A percentile compares a stretch with the other conserved stretches of the same genome.
Conservation (phyloP, 2,888 invertebrate species). For the Heliconius aoede region DNA sequence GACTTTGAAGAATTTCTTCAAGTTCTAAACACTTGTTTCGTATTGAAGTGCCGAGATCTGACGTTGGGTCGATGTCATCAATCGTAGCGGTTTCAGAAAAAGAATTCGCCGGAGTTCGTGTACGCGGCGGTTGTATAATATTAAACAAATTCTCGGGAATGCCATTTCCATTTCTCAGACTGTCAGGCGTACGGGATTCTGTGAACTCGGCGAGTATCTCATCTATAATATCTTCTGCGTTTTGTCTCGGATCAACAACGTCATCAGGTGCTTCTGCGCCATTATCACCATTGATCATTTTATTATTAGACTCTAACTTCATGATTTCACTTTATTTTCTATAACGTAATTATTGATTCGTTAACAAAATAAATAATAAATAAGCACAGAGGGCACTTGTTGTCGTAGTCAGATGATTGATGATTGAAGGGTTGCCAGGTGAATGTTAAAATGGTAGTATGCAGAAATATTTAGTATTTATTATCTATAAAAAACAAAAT, state of each 20-base stretch:
- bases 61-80: slow-evolving; percentile 79
- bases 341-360: slow-evolving; percentile 60
- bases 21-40: slow-evolving; percentile 80
- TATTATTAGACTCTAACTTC: slow-evolving; percentile 81
- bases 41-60: slow-evolving; percentile 79
- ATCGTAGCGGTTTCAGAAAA: slow-evolving; percentile 74
- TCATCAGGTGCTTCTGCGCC: slow-evolving; percentile 75
- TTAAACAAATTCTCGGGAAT: slow-evolving; percentile 71
- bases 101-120: slow-evolving; percentile 77
- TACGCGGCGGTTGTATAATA: slow-evolving; percentile 76
- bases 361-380: slow-evolving; percentile 73
- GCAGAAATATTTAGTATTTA: not conserved
- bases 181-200: slow-evolving; percentile 69
- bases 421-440: slow-evolving; percentile 61
- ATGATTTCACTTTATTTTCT: slow-evolving; percentile 57
- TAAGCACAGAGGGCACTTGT: slow-evolving; percentile 48
- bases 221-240: slow-evolving; percentile 79
- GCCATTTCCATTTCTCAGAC: slow-evolving; percentile 66
- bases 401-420: slow-evolving; percentile 72
- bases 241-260: slow-evolving; percentile 74
- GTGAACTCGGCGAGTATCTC: slow-evolving; percentile 79
- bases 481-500: not conserved
- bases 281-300: slow-evolving; percentile 76
- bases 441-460: not conserved
- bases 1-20: slow-evolving; percentile 79